Evolutionary conservation across 2,113 vertebrate genomes (phyloP), one percentile per base, ranked within the genome.

Genomic region (Pseudorasbora parva): DNA sequence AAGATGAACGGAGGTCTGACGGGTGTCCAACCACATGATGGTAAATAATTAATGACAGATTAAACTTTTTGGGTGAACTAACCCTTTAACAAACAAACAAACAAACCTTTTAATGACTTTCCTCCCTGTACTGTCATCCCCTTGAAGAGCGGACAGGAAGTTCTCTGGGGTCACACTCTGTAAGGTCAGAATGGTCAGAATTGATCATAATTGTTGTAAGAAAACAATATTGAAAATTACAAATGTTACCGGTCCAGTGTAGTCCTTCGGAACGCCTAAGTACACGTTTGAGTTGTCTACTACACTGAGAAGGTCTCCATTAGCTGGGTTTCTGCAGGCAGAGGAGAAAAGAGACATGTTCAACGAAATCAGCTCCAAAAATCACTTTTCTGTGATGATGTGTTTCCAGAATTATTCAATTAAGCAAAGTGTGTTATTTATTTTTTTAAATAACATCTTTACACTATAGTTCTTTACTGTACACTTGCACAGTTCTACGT

Each of bases 121-220:
- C 41, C 10, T 15, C 4, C 0, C 0, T 11, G 0, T 0, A 17
- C 0, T 33, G 2, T 0, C 3, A 1, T 66, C 1, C 62, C 27
- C 27, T 66, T 19, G 27, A 33, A 66, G 62, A 66, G 27, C 27
- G 33, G 62, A 1, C 6, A 66, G 62, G 8, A 66, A 66, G 15
- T 66, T 66, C 0, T 33, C 1, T 33, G 15, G 15, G 27, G 62
- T 66, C 19, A 69, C 4, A 41, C 43, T 5, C 66, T 69, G 2
- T 69, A 69, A 69, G 37, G n/a, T 69, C 19, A 69, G n/a, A 21
- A 6, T 69, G n/a, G 30, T 4, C 14, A 30, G 30, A 30, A 30
- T 33, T 33, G 15, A 66, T 66, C 62, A 66, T 33, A 19, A 33
- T 9, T 66, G 15, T 66, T 8, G 8, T 19, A 66, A 33, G 15